A percentile compares a stretch with the other conserved stretches of the same genome.
Evolutionary conservation across 2,888 invertebrate species (phyloP).

Genomic region (Diarsia brunnea): DNA sequence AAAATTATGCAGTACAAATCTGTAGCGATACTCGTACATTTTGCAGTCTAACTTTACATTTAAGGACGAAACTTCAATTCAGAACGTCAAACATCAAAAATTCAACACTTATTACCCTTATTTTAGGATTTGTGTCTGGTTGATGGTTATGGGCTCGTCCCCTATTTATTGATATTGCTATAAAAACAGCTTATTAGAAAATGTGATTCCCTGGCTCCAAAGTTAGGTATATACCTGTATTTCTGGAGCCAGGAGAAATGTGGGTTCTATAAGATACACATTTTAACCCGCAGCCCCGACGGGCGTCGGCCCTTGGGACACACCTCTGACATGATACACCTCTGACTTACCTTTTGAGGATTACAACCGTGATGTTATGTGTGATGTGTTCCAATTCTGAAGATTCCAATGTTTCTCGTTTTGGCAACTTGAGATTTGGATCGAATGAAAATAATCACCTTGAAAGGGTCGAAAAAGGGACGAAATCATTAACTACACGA

Average conservation of each 20-base stretch:
- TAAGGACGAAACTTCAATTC: not conserved
- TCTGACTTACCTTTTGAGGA: not conserved
- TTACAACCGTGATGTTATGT: not conserved
- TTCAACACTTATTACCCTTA: not conserved
- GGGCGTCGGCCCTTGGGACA: too few species aligned
- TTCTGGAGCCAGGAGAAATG: not conserved
- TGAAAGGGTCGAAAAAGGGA: constrained; percentile 45
- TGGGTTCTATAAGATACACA: not conserved
- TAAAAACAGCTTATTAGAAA: too few species aligned
- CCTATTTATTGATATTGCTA: not conserved
- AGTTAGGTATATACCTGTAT: too few species aligned
- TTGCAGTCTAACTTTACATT: constrained; percentile 14
- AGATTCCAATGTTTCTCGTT: not conserved
- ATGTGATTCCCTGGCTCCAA: too few species aligned
- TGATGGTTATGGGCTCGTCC: not conserved
- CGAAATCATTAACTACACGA: constrained; percentile 30
- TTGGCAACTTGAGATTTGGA: constrained; percentile 16
- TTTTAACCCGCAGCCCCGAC: too few species aligned
- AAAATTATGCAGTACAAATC: constrained; percentile 61
- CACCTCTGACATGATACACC: too few species aligned
- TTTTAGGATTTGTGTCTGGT: not conserved
- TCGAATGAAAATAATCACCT: constrained; percentile 45
- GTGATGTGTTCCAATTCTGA: constrained; percentile 7
- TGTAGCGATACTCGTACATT: constrained; percentile 20
- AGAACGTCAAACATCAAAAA: not conserved